Conservation (phyloP, 2,888 invertebrate genomes). For the Drosophila putrida region DNA sequence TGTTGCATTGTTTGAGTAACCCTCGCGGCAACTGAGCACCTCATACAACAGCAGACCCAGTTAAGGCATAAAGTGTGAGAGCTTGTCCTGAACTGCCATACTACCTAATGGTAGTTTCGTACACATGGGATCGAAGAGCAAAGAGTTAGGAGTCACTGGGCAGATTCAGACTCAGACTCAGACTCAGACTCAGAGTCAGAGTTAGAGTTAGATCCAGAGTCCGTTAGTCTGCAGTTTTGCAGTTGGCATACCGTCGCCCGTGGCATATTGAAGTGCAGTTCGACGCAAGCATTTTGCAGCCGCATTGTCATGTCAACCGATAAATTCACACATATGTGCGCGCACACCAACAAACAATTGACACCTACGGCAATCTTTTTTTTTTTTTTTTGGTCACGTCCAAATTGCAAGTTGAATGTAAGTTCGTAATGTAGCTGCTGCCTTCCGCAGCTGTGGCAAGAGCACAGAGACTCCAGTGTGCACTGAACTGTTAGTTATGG, state of each 20-base stretch:
- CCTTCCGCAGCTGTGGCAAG: slow-evolving; percentile 54
- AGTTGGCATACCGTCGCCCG: slow-evolving; percentile 43
- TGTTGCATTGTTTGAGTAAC: slow-evolving; percentile 11
- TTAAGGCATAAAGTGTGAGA: slow-evolving; percentile 59
- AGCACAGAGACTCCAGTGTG: slow-evolving; percentile 47
- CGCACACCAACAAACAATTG: slow-evolving; percentile 77
- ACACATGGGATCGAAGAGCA: slow-evolving; percentile 78
- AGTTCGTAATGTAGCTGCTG: slow-evolving; percentile 58
- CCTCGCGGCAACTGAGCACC: slow-evolving; percentile 47
- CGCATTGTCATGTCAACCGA: slow-evolving; percentile 83
- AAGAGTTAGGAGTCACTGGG: slow-evolving; percentile 43
- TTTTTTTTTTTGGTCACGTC: slow-evolving; percentile 57
- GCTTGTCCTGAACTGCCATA: slow-evolving; percentile 65
- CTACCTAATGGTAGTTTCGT: slow-evolving; percentile 74
- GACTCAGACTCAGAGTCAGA: slow-evolving; percentile 18
- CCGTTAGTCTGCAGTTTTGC: slow-evolving; percentile 39
- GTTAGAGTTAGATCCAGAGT: neutral
- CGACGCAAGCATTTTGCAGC: slow-evolving; percentile 80
- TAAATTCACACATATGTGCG: slow-evolving; percentile 74
- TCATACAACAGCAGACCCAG: slow-evolving; percentile 36
- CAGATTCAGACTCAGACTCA: slow-evolving; percentile 29
- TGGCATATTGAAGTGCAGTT: slow-evolving; percentile 80
- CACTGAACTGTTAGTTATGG: slow-evolving; percentile 77
- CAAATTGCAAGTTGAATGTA: slow-evolving; percentile 71
- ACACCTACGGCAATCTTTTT: slow-evolving; percentile 77